phyloP scores from a whole-genome alignment of 2,113 vertebrate genomes.

The Cranoglanis bouderius region DNA sequence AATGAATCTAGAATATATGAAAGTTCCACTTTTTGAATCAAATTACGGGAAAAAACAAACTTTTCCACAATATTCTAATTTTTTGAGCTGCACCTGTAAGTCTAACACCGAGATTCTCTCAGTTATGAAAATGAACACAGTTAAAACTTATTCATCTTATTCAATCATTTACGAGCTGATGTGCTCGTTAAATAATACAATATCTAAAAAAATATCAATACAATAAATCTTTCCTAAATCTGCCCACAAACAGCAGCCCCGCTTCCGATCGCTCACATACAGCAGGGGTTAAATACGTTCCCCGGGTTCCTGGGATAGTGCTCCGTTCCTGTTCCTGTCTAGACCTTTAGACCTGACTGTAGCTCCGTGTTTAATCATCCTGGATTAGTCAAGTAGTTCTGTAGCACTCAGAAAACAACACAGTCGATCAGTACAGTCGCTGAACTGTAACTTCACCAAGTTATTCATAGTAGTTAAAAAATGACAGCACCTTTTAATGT shows the following conservation, averaged over 20 bases:
- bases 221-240: neutral
- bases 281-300: neutral
- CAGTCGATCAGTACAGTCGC: conserved; percentile 66
- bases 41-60: too few relatives aligned
- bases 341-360: neutral
- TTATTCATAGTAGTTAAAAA: conserved; percentile 64
- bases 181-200: neutral
- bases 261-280: neutral
- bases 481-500: conserved; percentile 71
- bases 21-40: too few relatives aligned
- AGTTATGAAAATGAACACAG: neutral
- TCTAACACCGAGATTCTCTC: neutral
- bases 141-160: neutral
- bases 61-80: too few relatives aligned
- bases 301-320: neutral
- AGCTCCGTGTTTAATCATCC: neutral
- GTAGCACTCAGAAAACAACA: conserved; percentile 32
- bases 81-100: too few relatives aligned
- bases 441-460: conserved; percentile 68
- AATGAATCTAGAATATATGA: too few relatives aligned
- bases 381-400: neutral
- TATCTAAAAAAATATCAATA: neutral
- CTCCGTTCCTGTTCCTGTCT: neutral
- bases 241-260: neutral
- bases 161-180: neutral